These are phyloP conservation scores for Auanema sp. DNA, from an alignment of 2,888 invertebrate species.

Conservation along the genomic window DNA sequence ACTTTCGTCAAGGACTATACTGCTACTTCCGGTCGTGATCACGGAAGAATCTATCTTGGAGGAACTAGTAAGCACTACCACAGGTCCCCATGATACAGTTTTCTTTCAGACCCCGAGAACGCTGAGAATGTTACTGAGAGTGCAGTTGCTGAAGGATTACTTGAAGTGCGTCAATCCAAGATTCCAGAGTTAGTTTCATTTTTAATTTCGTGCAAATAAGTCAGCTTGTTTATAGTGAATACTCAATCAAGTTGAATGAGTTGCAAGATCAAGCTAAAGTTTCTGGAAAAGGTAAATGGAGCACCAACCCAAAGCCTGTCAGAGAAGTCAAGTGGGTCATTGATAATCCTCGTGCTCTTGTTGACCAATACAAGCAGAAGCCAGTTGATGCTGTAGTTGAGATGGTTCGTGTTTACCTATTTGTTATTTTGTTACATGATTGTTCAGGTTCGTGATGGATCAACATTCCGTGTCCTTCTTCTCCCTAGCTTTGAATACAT, in stretches of 20 bases:
- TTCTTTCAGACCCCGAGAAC: slow-evolving; percentile 68
- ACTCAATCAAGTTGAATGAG: slow-evolving; percentile 72
- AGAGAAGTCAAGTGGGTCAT: slow-evolving; percentile 76
- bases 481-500: slow-evolving; percentile 87
- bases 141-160: slow-evolving; percentile 85
- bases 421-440: neutral
- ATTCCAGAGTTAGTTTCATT: slow-evolving; percentile 52
- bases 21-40: slow-evolving; percentile 82
- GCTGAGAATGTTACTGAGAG: slow-evolving; percentile 87
- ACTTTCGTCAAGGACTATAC: slow-evolving; percentile 79
- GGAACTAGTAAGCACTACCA: slow-evolving; percentile 42
- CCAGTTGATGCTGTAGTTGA: slow-evolving; percentile 87
- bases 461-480: slow-evolving; percentile 87
- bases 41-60: slow-evolving; percentile 71
- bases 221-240: slow-evolving; percentile 64
- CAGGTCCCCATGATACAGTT: neutral
- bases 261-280: slow-evolving; percentile 87
- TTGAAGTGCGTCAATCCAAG: slow-evolving; percentile 72
- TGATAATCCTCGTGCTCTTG: slow-evolving; percentile 80
- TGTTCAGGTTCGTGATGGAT: slow-evolving; percentile 78
- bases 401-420: slow-evolving; percentile 73
- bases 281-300: slow-evolving; percentile 79
- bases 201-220: slow-evolving; percentile 8
- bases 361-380: slow-evolving; percentile 83
- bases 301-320: slow-evolving; percentile 27